Percentiles rank a stretch among this genome's conserved stretches.
These are phyloP conservation scores for Aphis gossypii DNA, from an alignment of 1,140 invertebrate species.

Conservation along the genomic window DNA sequence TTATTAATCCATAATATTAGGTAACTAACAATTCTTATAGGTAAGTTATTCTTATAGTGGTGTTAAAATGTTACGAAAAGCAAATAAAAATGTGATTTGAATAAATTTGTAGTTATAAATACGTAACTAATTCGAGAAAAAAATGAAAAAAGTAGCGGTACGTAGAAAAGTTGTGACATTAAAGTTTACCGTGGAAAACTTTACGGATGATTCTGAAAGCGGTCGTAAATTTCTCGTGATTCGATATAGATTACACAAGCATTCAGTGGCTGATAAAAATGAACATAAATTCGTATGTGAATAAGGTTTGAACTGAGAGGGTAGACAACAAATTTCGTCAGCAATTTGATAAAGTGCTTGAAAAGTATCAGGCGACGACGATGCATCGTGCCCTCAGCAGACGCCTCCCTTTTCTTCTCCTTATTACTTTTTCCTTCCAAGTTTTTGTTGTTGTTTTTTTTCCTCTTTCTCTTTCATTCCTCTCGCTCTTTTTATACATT, in stretches of 20 bases:
- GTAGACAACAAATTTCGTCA: slow-evolving; percentile 55
- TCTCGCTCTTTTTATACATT: not conserved
- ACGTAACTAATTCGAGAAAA: slow-evolving; percentile 9
- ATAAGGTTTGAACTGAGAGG: slow-evolving; percentile 27
- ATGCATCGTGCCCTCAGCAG: not conserved
- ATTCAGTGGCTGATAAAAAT: slow-evolving; percentile 55
- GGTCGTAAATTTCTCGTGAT: slow-evolving; percentile 50
- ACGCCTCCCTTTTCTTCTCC: slow-evolving; percentile 13
- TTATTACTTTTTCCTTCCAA: slow-evolving; percentile 22
- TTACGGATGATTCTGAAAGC: slow-evolving; percentile 52
- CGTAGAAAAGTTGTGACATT: slow-evolving; percentile 50
- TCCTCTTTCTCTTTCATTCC: not conserved
- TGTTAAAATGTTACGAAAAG: not conserved
- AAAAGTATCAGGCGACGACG: slow-evolving; percentile 52
- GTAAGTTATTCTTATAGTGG: not conserved
- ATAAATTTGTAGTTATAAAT: slow-evolving; percentile 50
- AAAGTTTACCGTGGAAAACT: slow-evolving; percentile 43
- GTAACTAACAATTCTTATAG: not conserved
- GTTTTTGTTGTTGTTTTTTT: slow-evolving; percentile 42
- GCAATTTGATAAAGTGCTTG: slow-evolving; percentile 57
- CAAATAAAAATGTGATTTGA: slow-evolving; percentile 13
- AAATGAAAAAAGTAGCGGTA: slow-evolving; percentile 7
- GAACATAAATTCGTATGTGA: slow-evolving; percentile 55
- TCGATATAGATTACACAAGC: slow-evolving; percentile 54
- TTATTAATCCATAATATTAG: not conserved